A percentile compares a stretch with the other conserved stretches of the same genome.
Evolutionary conservation across 1,140 invertebrate genomes (phyloP).

Genomic region (Bombus picipes): DNA sequence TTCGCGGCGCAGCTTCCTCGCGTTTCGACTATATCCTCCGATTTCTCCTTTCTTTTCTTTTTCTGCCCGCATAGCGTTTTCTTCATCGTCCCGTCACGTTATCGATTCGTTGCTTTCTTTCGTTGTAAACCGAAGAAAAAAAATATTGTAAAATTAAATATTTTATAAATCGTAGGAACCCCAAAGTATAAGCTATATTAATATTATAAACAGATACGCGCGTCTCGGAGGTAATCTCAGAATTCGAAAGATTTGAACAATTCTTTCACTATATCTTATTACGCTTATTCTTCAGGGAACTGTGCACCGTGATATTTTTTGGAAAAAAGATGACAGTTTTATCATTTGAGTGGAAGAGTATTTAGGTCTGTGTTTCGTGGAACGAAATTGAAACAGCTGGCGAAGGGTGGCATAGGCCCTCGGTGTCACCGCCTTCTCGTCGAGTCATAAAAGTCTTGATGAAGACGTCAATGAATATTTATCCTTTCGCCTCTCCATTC

Average conservation of each 20-base stretch:
- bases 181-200: no score
- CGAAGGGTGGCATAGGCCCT: constrained; percentile 3
- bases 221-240: no score
- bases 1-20: constrained; percentile 34
- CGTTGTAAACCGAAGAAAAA: background rate
- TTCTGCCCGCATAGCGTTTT: constrained; percentile 25
- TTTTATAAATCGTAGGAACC: no score
- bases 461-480: constrained; percentile 82
- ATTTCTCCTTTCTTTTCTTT: constrained; percentile 38
- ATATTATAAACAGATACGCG: no score
- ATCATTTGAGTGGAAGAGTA: no score
- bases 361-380: background rate
- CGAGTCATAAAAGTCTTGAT: constrained; percentile 78
- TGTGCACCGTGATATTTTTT: background rate
- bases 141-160: no score
- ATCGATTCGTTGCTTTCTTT: constrained; percentile 16
- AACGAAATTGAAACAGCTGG: background rate
- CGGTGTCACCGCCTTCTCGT: constrained; percentile 46
- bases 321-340: background rate
- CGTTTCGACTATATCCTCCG: constrained; percentile 18
- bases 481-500: constrained; percentile 72
- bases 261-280: no score
- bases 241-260: no score
- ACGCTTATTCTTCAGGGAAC: no score
- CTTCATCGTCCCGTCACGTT: constrained; percentile 31